Evolutionary conservation across 2,888 invertebrate genomes (phyloP).

Genomic region (Epiblema foenella): DNA sequence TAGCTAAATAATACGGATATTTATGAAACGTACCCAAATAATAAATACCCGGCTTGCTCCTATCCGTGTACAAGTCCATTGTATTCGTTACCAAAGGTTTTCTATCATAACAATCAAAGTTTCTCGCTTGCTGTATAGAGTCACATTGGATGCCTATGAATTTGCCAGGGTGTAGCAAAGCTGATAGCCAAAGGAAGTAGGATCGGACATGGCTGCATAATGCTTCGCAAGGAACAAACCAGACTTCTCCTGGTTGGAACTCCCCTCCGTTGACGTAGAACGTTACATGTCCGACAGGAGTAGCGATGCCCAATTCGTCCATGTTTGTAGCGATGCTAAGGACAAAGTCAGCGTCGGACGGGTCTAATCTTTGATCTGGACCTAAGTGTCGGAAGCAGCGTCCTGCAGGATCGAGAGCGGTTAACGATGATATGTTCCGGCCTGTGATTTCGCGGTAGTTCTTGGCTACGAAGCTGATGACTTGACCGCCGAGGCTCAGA

Average conservation of each 20-base stretch:
- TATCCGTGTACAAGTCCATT: slow-evolving; percentile 57
- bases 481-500: slow-evolving; percentile 51
- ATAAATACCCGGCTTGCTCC: slow-evolving; percentile 57
- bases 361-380: slow-evolving; percentile 51
- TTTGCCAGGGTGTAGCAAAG: slow-evolving; percentile 55
- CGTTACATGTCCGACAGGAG: slow-evolving; percentile 49
- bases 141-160: slow-evolving; percentile 64
- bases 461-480: slow-evolving; percentile 51
- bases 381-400: slow-evolving; percentile 52
- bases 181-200: slow-evolving; percentile 60
- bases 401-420: slow-evolving; percentile 51
- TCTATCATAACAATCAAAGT: slow-evolving; percentile 58
- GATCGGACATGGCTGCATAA: slow-evolving; percentile 41
- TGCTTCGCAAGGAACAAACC: slow-evolving; percentile 27
- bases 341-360: slow-evolving; percentile 52
- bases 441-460: slow-evolving; percentile 49
- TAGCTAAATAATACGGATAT: slow-evolving; percentile 56
- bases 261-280: slow-evolving; percentile 47
- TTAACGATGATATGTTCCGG: slow-evolving; percentile 49
- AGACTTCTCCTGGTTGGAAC: slow-evolving; percentile 34
- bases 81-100: slow-evolving; percentile 58
- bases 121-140: slow-evolving; percentile 62
- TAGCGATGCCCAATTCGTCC: slow-evolving; percentile 50
- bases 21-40: slow-evolving; percentile 58
- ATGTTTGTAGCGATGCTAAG: slow-evolving; percentile 51